phyloP scores from a whole-genome alignment of 2,113 vertebrate species.

The Chionomys nivalis region DNA sequence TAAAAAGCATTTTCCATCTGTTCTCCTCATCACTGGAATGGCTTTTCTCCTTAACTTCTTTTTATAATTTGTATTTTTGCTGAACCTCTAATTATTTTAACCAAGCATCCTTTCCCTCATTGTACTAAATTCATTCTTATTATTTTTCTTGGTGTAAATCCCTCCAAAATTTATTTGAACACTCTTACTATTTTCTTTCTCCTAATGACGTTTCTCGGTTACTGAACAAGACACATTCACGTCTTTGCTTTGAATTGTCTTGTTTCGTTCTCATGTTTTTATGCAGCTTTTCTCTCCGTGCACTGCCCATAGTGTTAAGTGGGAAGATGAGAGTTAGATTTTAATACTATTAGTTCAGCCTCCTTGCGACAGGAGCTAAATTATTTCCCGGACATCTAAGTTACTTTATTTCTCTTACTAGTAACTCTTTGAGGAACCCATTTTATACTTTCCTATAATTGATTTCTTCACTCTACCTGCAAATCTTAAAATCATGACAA shows the following conservation, averaged over 20 bases:
- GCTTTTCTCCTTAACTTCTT: constrained; percentile 15
- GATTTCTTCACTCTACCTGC: constrained; percentile 13
- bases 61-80: constrained; percentile 19
- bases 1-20: neutral
- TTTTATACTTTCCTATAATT: constrained; percentile 32
- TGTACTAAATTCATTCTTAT: neutral
- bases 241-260: neutral
- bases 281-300: neutral
- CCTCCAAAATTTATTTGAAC: constrained; percentile 42
- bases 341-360: constrained; percentile 11
- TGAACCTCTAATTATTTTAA: constrained; percentile 22
- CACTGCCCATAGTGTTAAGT: neutral
- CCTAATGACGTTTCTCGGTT: neutral
- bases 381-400: neutral
- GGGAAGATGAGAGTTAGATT: neutral
- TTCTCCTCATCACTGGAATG: neutral
- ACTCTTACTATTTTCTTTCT: neutral
- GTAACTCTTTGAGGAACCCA: neutral
- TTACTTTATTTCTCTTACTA: constrained; percentile 20
- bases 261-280: neutral
- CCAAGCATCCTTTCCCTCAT: neutral
- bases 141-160: constrained; percentile 38
- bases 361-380: neutral
- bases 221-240: neutral
- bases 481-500: constrained; percentile 14